A percentile compares a stretch with the other conserved stretches of the same genome.
Conservation (phyloP, 2,797 vertebrate genomes). For the Crax fasciolata region DNA sequence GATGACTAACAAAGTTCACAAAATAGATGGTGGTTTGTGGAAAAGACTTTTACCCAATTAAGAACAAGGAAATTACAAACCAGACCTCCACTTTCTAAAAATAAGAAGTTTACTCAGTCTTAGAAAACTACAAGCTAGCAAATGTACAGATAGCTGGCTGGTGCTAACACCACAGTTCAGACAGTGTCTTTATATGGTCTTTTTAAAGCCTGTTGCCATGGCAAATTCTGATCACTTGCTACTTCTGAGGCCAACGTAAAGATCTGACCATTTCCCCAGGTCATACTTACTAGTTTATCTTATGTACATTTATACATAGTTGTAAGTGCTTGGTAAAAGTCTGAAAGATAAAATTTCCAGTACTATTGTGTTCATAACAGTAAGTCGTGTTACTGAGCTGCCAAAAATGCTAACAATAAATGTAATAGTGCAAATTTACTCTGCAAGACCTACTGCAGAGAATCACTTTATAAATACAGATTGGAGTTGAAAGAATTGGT, state of each 20-base stretch:
- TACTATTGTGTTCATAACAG: slow-evolving; percentile 78
- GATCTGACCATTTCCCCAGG: slow-evolving; percentile 82
- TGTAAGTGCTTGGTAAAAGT: slow-evolving; percentile 88
- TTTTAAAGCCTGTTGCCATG: slow-evolving; percentile 86
- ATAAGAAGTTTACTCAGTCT: slow-evolving; percentile 89
- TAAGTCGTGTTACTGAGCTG: slow-evolving; percentile 84
- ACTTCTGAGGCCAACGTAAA: slow-evolving; percentile 82
- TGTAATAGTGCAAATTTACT: slow-evolving; percentile 87
- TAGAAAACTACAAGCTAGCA: slow-evolving; percentile 90
- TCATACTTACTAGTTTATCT: slow-evolving; percentile 81
- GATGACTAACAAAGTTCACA: slow-evolving; percentile 98
- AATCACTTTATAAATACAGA: slow-evolving; percentile 81
- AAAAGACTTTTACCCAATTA: slow-evolving; percentile 90
- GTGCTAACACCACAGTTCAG: slow-evolving; percentile 88
- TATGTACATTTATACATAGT: slow-evolving; percentile 87
- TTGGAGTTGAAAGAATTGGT: slow-evolving; percentile 76
- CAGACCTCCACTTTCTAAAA: slow-evolving; percentile 91
- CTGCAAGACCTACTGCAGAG: slow-evolving; percentile 80
- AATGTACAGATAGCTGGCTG: slow-evolving; percentile 89
- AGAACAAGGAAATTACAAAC: slow-evolving; percentile 90
- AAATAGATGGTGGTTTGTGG: slow-evolving; percentile 93
- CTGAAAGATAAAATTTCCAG: slow-evolving; percentile 85
- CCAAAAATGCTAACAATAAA: slow-evolving; percentile 83
- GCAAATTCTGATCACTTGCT: slow-evolving; percentile 83
- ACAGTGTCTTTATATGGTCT: slow-evolving; percentile 87